Evolutionary conservation across 2,797 vertebrate species (phyloP), one percentile per base, ranked within the genome.

Genomic region (Rhincodon typus): DNA sequence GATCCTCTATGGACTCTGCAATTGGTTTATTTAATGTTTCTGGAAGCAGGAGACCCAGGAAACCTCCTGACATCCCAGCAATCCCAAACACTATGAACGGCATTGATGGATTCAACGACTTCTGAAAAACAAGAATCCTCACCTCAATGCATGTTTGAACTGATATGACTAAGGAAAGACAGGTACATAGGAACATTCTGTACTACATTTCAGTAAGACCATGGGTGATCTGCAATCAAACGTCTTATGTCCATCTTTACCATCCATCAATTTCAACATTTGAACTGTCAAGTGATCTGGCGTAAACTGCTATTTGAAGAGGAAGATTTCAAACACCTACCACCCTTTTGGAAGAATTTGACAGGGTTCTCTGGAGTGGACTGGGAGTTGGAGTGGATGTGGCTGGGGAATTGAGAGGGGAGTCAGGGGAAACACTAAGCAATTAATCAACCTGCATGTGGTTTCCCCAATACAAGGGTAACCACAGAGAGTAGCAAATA

Each of bases 21-120:
- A 97, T 95, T 0, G 98, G 98, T 88, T 97, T 97, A 97, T 98
- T 98, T 34, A 98, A 98, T 0, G 98, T 99, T 96, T 99, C 98
- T 0, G 98, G 98, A 69, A 99, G 98, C 86, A 99, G 97, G 38
- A 99, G 98, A 95, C 97, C 98, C 90, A 98, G 96, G 95, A 98
- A 98, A 90, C 98, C 98, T 0, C 98, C 98, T 15, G 98, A 98
- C 57, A 99, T 96, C 0, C 98, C 98, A 62, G 97, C 98, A 96
- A 99, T 97, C 96, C 98, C 98, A 97, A 98, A 99, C 94, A 98
- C 97, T 0, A 98, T 96, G 57, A 98, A 99, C 0, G 98, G 98
- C 96, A 98, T 97, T 96, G 98, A 98, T 94, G 97, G 96, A 95
- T 98, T 97, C 66, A 99, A 95, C 46, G 97, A 97, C 96, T 97